Base-by-base conservation (phyloP, 1,140 invertebrate genomes). In the Heliothis virescens region DNA sequence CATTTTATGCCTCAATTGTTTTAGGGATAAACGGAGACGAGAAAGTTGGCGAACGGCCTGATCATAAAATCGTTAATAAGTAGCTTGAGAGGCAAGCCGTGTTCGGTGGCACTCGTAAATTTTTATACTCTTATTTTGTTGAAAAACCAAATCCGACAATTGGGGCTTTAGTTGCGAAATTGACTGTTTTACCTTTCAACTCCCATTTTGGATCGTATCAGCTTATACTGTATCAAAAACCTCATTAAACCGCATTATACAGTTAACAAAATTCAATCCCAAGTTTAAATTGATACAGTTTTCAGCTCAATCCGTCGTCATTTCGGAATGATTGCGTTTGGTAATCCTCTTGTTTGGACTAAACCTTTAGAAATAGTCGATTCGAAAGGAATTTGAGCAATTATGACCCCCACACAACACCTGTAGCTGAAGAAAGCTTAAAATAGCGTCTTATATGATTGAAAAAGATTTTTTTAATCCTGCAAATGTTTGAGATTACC, bases 1-100 rank as follows among this genome's bases (percentile, higher is more conserved):
- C 52, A 72, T 71, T 69, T 53, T 55, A 71, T 34, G 50, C n/a
- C 50, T 53, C 67, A 71, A 71, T 71, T 71, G 67, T 55, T 71
- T 71, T 34, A 53, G 67, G 48, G 18, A 71, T 71, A 53, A 71
- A 50, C 11, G 18, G 18, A 59, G 57, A 63, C 29, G 15, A 63
- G 50, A 53, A 29, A 53, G 18, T 71, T 71, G 4, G 16, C 16
- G 50, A 55, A 71, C 50, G 21, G 34, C 48, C 53, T 48, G 26
- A 16, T 60, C 55, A 47, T 63, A 76, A 76, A 76, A 62, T 52
- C 16, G 3, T 29, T 63, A 76, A 52, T 63, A 63, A 63, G 13
- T 62, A n/a, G 11, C 41, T 41, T 63, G 73, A 76, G 16, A 52
- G 47, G 41, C 18, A 55, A 73, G 9, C 15, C 18, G 13, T 52